Evolutionary conservation across 2,113 vertebrate genomes (phyloP).

Genomic region (Carassius carassius): DNA sequence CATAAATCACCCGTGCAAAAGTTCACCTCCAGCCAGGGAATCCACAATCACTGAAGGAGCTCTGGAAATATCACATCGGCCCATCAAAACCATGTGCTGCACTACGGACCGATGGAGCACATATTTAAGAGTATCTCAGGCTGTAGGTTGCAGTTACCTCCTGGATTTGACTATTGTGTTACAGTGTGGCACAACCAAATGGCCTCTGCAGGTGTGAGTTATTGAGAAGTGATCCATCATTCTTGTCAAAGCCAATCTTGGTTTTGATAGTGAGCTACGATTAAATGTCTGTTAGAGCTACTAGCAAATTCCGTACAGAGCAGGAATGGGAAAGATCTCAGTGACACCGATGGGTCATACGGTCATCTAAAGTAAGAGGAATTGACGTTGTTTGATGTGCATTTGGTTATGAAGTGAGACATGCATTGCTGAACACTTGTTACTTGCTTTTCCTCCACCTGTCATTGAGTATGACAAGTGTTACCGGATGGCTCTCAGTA

Average conservation of each 20-base stretch:
- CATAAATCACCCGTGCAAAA: conserved; percentile 62
- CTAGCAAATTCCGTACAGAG: neutral
- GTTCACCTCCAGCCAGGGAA: conserved; percentile 49
- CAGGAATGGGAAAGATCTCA: neutral
- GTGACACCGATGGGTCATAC: neutral
- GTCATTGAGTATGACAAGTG: conserved; percentile 56
- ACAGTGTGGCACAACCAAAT: conserved; percentile 30
- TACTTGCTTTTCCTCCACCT: conserved; percentile 19
- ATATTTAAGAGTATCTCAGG: conserved; percentile 46
- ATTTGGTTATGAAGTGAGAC: conserved; percentile 18
- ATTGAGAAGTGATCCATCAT: conserved; percentile 51
- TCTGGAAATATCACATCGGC: conserved; percentile 55
- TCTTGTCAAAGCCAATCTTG: conserved; percentile 10
- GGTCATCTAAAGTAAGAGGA: conserved; percentile 1
- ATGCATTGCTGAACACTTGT: conserved; percentile 14
- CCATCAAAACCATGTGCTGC: conserved; percentile 59
- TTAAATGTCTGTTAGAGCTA: neutral
- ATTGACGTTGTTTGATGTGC: conserved; percentile 8
- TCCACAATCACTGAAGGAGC: conserved; percentile 43
- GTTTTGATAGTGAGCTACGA: neutral
- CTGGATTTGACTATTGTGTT: conserved; percentile 39
- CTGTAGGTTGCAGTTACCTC: neutral
- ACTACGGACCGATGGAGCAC: conserved; percentile 27
- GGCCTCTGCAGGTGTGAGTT: conserved; percentile 47
- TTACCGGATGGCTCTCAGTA: conserved; percentile 55